Evolutionary conservation across 2,797 vertebrate species (phyloP), one percentile per base, ranked within the genome.

Genomic region (Propithecus perrieri): DNA sequence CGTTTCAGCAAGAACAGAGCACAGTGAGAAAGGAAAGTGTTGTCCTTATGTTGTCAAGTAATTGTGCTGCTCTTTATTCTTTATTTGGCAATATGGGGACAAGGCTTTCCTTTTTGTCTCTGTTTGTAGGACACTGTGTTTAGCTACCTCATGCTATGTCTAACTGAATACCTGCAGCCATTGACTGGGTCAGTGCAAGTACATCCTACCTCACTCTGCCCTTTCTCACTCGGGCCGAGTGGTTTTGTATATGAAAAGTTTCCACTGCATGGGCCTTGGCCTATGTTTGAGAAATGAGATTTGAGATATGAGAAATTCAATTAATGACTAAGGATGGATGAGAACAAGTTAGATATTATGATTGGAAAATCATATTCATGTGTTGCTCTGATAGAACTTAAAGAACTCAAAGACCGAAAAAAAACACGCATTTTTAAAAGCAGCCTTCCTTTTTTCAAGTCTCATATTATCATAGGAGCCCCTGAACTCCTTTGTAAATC

Each of bases 1-100:
- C 46, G 61, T 85, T 92, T 86, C 80, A 59, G 18, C 10, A 81
- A 94, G 57, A 88, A 69, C 38, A 35, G 14, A 94, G 11, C n/a
- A 72, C 10, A 46, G 71, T 24, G 28, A 17, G 61, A 85, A 94
- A 85, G 24, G 17, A 63, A 84, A 87, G 15, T n/a, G 10, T 15
- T 80, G 41, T 71, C 46, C 22, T 89, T n/a, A 12, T 53, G 26
- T 63, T 92, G 12, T 80, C n/a, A 90, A 63, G 61, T 50, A 57
- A 71, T 69, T 78, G 24, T n/a, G 41, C 30, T 69, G 13, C 4
- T 85, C 61, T 81, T 78, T 83, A 65, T 81, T 85, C 61, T 81
- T 81, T 83, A 59, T 81, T 95, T 88, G 67, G 9, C 61, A 84
- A 12, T 53, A n/a, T 4, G 41, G 84, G 22, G 30, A 50, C 17